Conservation (phyloP, 2,797 vertebrate genomes). For the Sebastes kiyomatsui region DNA sequence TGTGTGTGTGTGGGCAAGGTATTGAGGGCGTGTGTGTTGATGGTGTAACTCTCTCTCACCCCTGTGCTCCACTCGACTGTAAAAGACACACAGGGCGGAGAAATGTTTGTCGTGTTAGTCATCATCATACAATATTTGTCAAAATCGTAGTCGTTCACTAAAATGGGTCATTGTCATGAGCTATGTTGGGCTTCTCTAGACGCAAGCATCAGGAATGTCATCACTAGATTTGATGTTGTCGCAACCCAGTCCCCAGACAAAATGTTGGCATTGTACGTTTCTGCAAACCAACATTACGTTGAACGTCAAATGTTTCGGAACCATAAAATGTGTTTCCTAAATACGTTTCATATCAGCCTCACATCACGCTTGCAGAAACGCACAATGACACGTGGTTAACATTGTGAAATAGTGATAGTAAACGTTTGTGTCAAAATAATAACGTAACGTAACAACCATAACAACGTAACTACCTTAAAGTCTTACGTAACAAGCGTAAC, state of each 20-base stretch:
- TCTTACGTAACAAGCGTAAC: not conserved
- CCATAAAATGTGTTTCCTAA: not conserved
- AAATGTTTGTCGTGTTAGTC: not conserved
- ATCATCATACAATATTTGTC: not conserved
- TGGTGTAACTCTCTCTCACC: conserved; percentile 16
- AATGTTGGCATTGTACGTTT: not conserved
- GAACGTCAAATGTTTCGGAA: not conserved
- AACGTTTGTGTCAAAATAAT: not conserved
- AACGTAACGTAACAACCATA: not conserved
- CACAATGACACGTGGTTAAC: not conserved
- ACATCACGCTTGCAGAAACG: not conserved
- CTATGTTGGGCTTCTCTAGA: not conserved
- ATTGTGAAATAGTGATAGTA: too few species aligned
- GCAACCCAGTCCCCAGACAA: not conserved
- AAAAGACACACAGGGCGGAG: not conserved
- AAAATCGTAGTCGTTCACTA: not conserved
- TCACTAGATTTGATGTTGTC: not conserved
- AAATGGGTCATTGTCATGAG: not conserved
- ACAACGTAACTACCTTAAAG: not conserved
- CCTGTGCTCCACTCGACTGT: conserved; percentile 2
- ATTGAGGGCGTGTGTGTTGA: conserved; percentile 1
- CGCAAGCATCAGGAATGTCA: not conserved
- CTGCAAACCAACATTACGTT: not conserved
- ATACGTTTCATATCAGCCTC: too few species aligned
- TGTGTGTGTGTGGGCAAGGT: not conserved